phyloP scores from a whole-genome alignment of 2,888 invertebrate species.

The Lamellibrachia satsuma region DNA sequence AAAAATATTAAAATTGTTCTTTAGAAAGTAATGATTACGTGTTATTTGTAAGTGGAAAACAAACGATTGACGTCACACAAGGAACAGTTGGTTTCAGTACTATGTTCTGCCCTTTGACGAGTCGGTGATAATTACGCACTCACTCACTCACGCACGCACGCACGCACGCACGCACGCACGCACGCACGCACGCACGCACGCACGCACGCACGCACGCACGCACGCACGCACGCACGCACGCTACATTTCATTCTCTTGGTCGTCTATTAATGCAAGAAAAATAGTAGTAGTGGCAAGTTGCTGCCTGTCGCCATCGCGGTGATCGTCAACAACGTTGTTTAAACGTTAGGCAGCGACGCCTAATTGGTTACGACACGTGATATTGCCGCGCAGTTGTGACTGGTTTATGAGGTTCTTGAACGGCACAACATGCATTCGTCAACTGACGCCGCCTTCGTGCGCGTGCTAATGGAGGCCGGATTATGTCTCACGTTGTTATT shows the following conservation, averaged over 20 bases:
- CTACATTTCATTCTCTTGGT: no score
- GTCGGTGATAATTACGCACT: no score
- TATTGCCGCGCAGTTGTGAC: not conserved
- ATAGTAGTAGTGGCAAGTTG: not conserved
- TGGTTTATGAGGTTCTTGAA: not conserved
- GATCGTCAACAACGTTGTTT: not conserved
- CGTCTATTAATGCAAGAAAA: not conserved
- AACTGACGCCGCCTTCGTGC: not conserved
- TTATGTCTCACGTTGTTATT: not conserved
- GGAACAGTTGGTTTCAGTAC: not conserved
- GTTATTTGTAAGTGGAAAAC: not conserved
- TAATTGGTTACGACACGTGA: not conserved
- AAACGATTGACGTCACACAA: not conserved
- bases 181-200: no score
- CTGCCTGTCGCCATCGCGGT: not conserved
- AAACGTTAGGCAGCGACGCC: not conserved
- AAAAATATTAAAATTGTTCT: not conserved
- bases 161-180: no score
- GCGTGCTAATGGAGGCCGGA: not conserved
- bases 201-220: no score
- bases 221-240: no score
- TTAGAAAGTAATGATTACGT: not conserved
- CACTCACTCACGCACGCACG: no score
- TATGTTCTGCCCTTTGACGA: no score
- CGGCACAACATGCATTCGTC: not conserved